A percentile compares a stretch with the other conserved stretches of the same genome.
These are phyloP conservation scores for Takifugu ocellatus DNA, from an alignment of 2,797 vertebrate genomes.

Conservation along the genomic window DNA sequence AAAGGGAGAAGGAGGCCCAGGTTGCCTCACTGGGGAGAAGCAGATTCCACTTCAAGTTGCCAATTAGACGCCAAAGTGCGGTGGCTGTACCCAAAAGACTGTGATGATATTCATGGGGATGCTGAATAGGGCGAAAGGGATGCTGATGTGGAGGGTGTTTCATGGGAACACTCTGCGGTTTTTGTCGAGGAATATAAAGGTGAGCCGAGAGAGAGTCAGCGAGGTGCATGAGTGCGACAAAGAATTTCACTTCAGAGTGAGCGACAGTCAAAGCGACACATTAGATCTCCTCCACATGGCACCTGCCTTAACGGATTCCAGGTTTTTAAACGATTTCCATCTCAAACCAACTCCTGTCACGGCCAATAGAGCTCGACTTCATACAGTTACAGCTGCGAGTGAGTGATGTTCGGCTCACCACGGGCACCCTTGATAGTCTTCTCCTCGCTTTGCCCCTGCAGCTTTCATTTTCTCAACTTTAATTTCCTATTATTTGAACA, in stretches of 20 bases:
- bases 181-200: constrained; percentile 38
- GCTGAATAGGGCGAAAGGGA: constrained; percentile 27
- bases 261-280: constrained; percentile 31
- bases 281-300: constrained; percentile 51
- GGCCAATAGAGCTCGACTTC: constrained; percentile 55
- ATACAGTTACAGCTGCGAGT: constrained; percentile 44
- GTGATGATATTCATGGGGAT: constrained; percentile 36
- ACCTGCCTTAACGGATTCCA: constrained; percentile 48
- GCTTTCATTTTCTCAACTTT: constrained; percentile 32
- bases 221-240: constrained; percentile 35
- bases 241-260: constrained; percentile 47
- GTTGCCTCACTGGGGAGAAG: constrained; percentile 47
- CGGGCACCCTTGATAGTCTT: constrained; percentile 45
- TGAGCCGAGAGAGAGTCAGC: constrained; percentile 30
- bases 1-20: constrained; percentile 23
- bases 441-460: constrained; percentile 34
- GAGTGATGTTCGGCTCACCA: constrained; percentile 35
- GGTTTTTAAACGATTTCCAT: constrained; percentile 64
- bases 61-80: constrained; percentile 64
- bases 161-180: constrained; percentile 1
- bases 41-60: constrained; percentile 52
- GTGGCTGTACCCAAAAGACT: constrained; percentile 47
- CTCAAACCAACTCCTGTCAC: constrained; percentile 59
- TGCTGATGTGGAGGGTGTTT: constrained; percentile 19
- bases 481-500: constrained; percentile 12